Conservation (phyloP, 2,113 vertebrate genomes). For the Anoplopoma fimbria region DNA sequence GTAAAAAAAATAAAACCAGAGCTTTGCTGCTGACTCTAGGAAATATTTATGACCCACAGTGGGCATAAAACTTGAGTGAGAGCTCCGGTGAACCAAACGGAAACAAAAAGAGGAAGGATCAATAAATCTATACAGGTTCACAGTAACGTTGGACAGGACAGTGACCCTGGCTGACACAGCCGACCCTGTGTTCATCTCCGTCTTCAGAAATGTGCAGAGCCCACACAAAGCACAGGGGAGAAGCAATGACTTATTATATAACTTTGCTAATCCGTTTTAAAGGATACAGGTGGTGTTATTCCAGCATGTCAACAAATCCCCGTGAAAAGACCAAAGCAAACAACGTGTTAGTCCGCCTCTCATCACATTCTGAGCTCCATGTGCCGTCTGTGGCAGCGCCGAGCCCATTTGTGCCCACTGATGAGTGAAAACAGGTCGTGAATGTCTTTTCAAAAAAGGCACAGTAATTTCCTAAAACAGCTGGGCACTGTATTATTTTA, state of each 20-base stretch:
- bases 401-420: background rate
- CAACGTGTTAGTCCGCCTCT: background rate
- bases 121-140: conserved; percentile 80
- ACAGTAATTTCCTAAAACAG: background rate
- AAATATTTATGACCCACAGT: conserved; percentile 76
- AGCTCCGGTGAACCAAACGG: conserved; percentile 60
- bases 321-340: conserved; percentile 31
- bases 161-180: conserved; percentile 60
- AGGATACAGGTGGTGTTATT: background rate
- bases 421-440: conserved; percentile 11
- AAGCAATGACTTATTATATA: background rate
- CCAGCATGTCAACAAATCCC: conserved; percentile 33
- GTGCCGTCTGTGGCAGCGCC: background rate
- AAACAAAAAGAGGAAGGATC: conserved; percentile 75
- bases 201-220: conserved; percentile 34
- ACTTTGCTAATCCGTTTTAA: background rate
- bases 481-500: background rate
- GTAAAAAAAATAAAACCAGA: conserved; percentile 23
- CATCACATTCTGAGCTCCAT: background rate
- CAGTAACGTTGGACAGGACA: conserved; percentile 52
- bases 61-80: conserved; percentile 65
- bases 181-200: conserved; percentile 37
- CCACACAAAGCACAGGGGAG: conserved; percentile 14
- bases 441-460: background rate
- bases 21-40: conserved; percentile 65